Base-by-base conservation (phyloP, 2,113 vertebrate genomes). In the Neolamprologus tretocephalus region DNA sequence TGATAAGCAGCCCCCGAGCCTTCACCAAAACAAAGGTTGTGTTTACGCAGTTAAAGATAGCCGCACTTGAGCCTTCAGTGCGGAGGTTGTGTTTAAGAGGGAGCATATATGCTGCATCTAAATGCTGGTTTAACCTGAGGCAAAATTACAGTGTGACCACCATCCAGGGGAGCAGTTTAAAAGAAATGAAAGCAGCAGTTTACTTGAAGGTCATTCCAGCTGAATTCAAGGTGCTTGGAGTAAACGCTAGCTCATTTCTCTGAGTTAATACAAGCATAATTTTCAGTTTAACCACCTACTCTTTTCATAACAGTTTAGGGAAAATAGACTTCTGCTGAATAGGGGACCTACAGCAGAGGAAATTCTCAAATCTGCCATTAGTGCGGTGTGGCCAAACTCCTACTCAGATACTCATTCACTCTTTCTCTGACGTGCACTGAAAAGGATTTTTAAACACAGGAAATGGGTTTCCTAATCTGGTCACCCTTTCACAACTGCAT, bases 371-470 rank as follows among this genome's bases (percentile, higher is more conserved):
- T 68, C 55, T 33, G 11, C 40, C 66, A 45, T 86, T 80, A 47
- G 28, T 3, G 33, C 17, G 11, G 19, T 40, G 61, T 63, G 33
- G 81, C 53, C 51, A 11, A 75, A 78, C 82, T 89, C 81, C 86
- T 33, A 14, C 82, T 53, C 10, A 11, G 71, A 75, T 33, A 33
- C 71, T 93, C 81, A 85, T 10, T 28, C 87, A 31, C 35, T 93
- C 66, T 83, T 14, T 23, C 87, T 78, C 66, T 57, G 51, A 89
- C 49, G 82, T 28, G 63, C 88, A 90, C 81, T 83, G 87, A n/a
- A n/a, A n/a, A 42, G 17, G 86, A 45, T 92, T 87, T 92, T 86
- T 91, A 91, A 93, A 93, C 91, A 95, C 86, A 90, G 90, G 90
- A 93, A 92, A 91, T 88, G 57, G 3, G 5, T 89, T 92, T 88